Conservation (phyloP, 2,797 vertebrate genomes). For the Podarcis lilfordi region DNA sequence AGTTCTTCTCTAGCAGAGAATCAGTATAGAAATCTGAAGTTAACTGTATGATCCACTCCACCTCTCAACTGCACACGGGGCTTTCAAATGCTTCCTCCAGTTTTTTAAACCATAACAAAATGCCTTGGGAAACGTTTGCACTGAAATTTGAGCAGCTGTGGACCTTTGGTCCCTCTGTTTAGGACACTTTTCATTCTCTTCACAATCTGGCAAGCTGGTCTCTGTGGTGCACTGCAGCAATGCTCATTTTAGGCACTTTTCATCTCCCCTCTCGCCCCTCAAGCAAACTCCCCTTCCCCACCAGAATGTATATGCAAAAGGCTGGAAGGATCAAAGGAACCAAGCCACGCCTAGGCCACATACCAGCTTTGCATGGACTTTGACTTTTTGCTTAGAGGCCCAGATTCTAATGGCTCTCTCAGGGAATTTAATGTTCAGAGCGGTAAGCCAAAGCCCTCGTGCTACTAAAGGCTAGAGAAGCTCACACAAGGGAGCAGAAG, state of each 20-base stretch:
- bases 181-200: not conserved
- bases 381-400: not conserved
- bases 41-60: conserved; percentile 55
- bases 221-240: not conserved
- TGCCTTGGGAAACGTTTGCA: not conserved
- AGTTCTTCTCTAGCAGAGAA: conserved; percentile 58
- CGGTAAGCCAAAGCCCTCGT: not conserved
- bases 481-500: not conserved
- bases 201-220: not conserved
- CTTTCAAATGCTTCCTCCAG: conserved; percentile 9
- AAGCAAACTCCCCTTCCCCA: not conserved
- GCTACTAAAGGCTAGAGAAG: conserved; percentile 5
- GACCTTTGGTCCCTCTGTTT: conserved; percentile 29
- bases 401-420: not conserved
- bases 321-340: not conserved
- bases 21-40: conserved; percentile 39
- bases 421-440: not conserved
- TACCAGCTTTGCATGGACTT: not conserved
- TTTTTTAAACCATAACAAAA: conserved; percentile 8
- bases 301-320: not conserved
- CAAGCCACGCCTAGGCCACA: no score
- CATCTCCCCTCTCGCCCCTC: not conserved
- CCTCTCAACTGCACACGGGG: conserved; percentile 12
- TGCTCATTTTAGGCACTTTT: not conserved
- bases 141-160: not conserved